Percentiles rank a stretch among this genome's conserved stretches.
Evolutionary conservation across 2,113 vertebrate genomes (phyloP).

Genomic region (Scopus umbretta): DNA sequence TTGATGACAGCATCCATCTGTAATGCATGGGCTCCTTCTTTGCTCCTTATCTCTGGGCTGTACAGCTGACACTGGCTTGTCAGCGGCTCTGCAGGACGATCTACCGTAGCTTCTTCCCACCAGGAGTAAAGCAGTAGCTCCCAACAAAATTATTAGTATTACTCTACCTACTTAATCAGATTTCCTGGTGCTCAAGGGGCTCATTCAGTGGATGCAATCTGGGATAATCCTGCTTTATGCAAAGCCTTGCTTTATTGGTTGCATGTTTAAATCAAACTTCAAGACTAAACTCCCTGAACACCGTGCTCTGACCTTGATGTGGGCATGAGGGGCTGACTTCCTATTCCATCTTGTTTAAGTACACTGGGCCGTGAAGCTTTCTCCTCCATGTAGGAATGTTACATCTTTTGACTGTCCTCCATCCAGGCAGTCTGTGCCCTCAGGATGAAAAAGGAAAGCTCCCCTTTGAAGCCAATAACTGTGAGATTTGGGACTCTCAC

Average conservation of each 20-base stretch:
- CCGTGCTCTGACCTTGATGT: neutral
- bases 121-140: neutral
- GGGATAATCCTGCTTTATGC: neutral
- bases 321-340: neutral
- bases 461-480: neutral
- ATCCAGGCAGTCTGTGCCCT: neutral
- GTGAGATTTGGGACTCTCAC: neutral
- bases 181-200: neutral
- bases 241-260: neutral
- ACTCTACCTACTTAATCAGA: neutral
- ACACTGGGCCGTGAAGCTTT: neutral
- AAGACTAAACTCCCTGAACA: neutral
- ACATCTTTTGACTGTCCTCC: neutral
- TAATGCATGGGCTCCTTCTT: neutral
- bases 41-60: neutral
- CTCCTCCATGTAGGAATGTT: neutral
- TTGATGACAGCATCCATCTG: neutral
- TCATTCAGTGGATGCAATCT: neutral
- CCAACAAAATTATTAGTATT: neutral
- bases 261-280: neutral
- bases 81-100: neutral
- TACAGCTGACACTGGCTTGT: neutral
- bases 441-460: neutral
- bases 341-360: too few relatives aligned
- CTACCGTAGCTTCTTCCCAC: neutral